Evolutionary conservation across 2,888 invertebrate genomes (phyloP), one percentile per base, ranked within the genome.

Genomic region (Trimorus sp.): DNA sequence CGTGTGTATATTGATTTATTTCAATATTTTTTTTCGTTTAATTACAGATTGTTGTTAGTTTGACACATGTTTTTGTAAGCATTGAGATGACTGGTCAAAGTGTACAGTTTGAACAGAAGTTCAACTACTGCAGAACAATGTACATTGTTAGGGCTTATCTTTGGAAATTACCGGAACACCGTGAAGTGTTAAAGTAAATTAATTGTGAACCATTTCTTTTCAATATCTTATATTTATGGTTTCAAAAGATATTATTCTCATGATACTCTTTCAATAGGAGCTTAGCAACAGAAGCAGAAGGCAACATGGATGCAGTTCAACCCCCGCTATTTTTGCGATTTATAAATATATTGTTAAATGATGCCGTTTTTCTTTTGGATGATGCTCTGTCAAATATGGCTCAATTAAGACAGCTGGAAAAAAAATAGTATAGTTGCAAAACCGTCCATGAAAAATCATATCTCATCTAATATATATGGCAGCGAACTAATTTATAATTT

Each of bases 81-180:
- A 99, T 99, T 81, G 98, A 99, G 93, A 97, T 98, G 97, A 98
- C 98, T 0, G 98, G 98, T 0, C 97, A 98, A 90, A 97, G 96
- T 89, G 98, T 98, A 16, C 96, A 97, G 88, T 98, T 98, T 90
- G 98, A 98, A 90, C 98, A 98, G 92, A 99, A 98, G 92, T 99
- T 99, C 92, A 98, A 98, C 92, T 99, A 99, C 91, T 94, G 98
- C 26, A 94, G 97, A 51, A 98, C 98, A 1, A 98, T 99, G 98
- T 98, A 99, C 89, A 93, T 95, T 48, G 96, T 98, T 0, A 96
- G 99, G 95, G 96, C 98, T 90, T 98, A 96, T 92, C 92, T 98
- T 58, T 98, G 98, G 98, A 94, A 94, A 69, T 94, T 96, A 81
- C 93, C 95, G 14, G 95, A 96, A 84, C 98, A 98, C 88, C 93